phyloP scores from a whole-genome alignment of 2,113 vertebrate genomes.

The Xiphophorus couchianus region DNA sequence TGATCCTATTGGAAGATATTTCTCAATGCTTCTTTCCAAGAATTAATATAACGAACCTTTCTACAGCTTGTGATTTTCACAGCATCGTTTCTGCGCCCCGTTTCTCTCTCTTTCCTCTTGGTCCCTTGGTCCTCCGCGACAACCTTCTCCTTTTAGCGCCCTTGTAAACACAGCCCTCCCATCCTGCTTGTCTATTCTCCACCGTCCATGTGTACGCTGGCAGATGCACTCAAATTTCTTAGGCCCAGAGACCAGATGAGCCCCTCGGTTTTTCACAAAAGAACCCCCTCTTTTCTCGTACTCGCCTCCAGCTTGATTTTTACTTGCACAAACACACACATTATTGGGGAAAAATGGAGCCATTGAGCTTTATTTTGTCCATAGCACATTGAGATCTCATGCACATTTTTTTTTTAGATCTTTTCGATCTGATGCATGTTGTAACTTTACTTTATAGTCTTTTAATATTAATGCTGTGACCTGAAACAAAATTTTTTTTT shows the following conservation, averaged over 20 bases:
- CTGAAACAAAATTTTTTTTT: no score
- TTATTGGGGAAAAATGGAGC: background rate
- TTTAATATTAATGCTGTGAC: no score
- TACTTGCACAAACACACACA: conserved; percentile 1
- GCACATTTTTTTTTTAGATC: background rate
- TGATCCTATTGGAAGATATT: conserved; percentile 27
- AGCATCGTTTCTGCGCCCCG: conserved; percentile 68
- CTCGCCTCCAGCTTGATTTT: conserved; percentile 38
- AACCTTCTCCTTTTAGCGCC: conserved; percentile 93
- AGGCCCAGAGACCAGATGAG: conserved; percentile 86
- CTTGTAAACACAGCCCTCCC: conserved; percentile 84
- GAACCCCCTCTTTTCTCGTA: conserved; percentile 72
- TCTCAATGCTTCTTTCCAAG: conserved; percentile 4
- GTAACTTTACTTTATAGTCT: background rate
- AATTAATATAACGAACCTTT: conserved; percentile 5
- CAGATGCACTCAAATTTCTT: conserved; percentile 48
- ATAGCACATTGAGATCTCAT: background rate
- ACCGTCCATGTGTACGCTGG: background rate
- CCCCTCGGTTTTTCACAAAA: conserved; percentile 86
- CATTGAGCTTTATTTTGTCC: conserved; percentile 1
- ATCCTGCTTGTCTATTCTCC: conserved; percentile 72
- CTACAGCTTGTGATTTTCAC: conserved; percentile 70
- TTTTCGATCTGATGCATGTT: background rate
- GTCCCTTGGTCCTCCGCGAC: conserved; percentile 80
- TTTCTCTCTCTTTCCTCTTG: conserved; percentile 48